These are phyloP conservation scores for Pavo muticus DNA, from an alignment of 2,113 vertebrate genomes.

Conservation along the genomic window DNA sequence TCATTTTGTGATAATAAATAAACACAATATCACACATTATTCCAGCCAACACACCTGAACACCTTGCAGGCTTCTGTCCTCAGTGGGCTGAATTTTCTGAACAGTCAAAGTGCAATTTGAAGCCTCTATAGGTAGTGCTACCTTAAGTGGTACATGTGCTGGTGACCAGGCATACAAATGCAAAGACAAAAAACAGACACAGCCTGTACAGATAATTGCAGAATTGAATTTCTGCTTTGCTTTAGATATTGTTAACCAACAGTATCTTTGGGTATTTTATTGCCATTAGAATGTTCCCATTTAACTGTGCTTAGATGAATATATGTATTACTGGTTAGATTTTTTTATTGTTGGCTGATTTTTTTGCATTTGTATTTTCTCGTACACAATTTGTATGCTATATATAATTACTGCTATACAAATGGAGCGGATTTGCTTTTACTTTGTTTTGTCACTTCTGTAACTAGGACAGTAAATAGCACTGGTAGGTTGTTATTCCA, in stretches of 20 bases:
- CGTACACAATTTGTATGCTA: not conserved
- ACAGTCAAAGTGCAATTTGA: not conserved
- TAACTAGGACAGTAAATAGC: not conserved
- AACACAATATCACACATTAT: not conserved
- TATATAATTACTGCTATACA: not conserved
- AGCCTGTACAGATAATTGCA: not conserved
- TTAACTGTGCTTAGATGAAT: not conserved
- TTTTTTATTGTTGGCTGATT: not conserved
- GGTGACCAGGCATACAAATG: not conserved
- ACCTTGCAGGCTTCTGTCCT: not conserved
- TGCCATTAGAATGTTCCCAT: not conserved
- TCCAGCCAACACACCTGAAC: not conserved
- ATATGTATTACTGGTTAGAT: not conserved
- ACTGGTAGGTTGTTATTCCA: not conserved
- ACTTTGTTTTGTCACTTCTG: not conserved
- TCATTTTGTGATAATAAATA: not conserved
- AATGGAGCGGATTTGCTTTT: not conserved
- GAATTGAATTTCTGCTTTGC: not conserved
- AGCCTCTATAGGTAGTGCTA: not conserved
- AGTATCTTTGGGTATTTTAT: not conserved
- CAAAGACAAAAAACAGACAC: not conserved
- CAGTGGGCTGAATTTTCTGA: not conserved
- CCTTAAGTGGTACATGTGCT: not conserved
- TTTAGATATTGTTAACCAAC: not conserved
- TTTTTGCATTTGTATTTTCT: not conserved